Evolutionary conservation across 2,797 vertebrate species (phyloP).

Genomic region (Pipistrellus kuhlii): DNA sequence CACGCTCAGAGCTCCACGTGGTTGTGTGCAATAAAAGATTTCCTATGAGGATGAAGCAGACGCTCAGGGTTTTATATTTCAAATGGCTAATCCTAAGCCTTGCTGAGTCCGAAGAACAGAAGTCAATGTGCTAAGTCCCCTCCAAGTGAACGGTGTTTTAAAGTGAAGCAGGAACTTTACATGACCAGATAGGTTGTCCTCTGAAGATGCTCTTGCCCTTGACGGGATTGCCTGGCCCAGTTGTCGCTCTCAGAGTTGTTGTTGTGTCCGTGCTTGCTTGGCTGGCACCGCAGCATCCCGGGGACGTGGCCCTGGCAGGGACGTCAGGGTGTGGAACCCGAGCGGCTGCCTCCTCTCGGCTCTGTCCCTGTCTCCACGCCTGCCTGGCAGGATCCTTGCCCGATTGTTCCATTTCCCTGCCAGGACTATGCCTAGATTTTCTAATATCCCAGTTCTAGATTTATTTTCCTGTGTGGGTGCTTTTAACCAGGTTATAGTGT

Average conservation of each 20-base stretch:
- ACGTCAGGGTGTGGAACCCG: background rate
- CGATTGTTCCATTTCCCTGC: background rate
- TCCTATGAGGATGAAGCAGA: background rate
- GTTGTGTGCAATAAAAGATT: background rate
- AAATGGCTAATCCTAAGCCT: too few relatives aligned
- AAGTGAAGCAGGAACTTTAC: constrained; percentile 49
- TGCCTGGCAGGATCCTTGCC: background rate
- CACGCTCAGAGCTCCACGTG: constrained; percentile 8
- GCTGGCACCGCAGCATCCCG: background rate
- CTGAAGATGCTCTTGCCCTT: constrained; percentile 47
- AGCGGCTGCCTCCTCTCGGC: background rate
- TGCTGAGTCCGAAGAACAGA: background rate
- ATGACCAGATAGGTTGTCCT: constrained; percentile 41
- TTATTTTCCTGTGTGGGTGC: background rate
- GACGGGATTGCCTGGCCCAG: background rate
- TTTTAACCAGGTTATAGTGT: background rate
- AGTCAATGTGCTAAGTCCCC: background rate
- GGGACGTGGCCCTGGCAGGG: background rate
- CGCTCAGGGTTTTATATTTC: constrained; percentile 4
- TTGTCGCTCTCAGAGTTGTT: constrained; percentile 30
- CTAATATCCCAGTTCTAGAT: background rate
- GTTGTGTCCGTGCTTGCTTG: background rate
- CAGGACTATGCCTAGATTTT: background rate
- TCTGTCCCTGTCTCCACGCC: background rate
- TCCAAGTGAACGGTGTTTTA: constrained; percentile 29